Conservation (phyloP, 2,797 vertebrate genomes). For the Sus cebifrons region DNA sequence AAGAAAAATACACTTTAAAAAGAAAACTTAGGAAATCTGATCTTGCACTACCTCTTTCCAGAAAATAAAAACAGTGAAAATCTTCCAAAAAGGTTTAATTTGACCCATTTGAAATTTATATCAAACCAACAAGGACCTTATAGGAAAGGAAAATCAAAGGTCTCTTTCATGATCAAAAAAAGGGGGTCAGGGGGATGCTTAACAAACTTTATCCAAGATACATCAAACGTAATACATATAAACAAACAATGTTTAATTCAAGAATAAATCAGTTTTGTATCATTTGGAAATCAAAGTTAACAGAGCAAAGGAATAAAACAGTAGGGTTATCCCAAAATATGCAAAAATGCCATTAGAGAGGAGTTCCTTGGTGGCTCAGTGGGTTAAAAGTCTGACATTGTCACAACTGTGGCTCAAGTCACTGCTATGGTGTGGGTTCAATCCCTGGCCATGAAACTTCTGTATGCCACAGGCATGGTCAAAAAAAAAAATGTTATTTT, state of each 20-base stretch:
- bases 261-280: background rate
- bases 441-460: no score
- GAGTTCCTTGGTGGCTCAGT: no score
- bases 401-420: no score
- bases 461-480: no score
- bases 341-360: background rate
- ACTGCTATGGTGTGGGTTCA: no score
- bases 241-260: background rate
- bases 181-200: background rate
- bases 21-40: background rate
- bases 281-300: slow-evolving; percentile 54
- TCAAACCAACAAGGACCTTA: slow-evolving; percentile 18
- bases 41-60: background rate
- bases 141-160: background rate
- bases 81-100: background rate
- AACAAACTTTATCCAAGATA: background rate
- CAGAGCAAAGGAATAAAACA: background rate
- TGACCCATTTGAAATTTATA: background rate
- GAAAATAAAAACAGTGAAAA: slow-evolving; percentile 42
- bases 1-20: slow-evolving; percentile 1
- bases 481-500: no score
- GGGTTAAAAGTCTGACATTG: no score
- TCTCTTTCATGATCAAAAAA: background rate
- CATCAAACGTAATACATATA: background rate
- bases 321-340: background rate